Conservation (phyloP, 2,888 invertebrate species). For the Cyclophora albipunctata region DNA sequence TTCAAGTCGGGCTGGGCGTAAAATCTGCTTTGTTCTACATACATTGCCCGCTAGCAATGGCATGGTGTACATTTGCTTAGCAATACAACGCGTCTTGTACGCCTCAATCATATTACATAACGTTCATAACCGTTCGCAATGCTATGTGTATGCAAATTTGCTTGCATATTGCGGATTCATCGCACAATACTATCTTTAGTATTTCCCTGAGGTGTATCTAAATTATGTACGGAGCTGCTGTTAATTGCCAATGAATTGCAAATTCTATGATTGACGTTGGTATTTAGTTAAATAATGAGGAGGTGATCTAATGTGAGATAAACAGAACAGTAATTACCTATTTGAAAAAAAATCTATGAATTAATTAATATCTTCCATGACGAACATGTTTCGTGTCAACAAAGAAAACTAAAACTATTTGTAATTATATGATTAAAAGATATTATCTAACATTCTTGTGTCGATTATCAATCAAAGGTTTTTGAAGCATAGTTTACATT, state of each 20-base stretch:
- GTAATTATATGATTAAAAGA: too few species aligned
- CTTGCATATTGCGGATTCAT: constrained; percentile 46
- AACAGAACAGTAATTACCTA: too few species aligned
- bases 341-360: too few species aligned
- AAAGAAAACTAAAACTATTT: too few species aligned
- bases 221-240: constrained; percentile 17
- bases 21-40: constrained; percentile 6
- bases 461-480: too few species aligned
- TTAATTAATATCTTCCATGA: too few species aligned
- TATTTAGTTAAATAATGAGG: constrained; percentile 7
- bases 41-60: constrained; percentile 1
- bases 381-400: too few species aligned
- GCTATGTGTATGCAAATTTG: constrained; percentile 45
- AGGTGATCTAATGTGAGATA: too few species aligned
- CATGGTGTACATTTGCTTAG: constrained; percentile 1
- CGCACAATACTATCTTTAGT: constrained; percentile 34
- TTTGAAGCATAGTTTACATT: too few species aligned
- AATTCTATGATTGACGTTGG: constrained; percentile 15
- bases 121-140: constrained; percentile 27
- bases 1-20: constrained; percentile 2
- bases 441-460: too few species aligned
- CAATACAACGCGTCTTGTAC: constrained; percentile 12
- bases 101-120: constrained; percentile 42
- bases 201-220: constrained; percentile 8
- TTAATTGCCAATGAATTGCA: constrained; percentile 17